Conservation (phyloP, 2,797 vertebrate genomes). For the Artibeus jamaicensis region DNA sequence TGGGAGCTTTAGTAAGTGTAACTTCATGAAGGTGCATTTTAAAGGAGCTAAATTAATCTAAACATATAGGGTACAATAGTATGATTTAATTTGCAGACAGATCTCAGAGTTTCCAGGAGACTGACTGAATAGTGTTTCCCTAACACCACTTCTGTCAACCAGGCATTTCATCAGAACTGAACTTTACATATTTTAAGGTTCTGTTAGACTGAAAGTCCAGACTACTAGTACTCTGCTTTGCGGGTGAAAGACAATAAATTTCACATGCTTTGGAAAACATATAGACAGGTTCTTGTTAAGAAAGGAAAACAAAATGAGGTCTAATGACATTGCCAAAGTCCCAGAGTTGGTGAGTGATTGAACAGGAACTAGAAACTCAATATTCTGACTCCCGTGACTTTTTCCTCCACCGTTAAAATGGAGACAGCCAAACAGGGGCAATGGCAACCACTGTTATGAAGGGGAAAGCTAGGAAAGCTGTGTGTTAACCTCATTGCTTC, state of each 20-base stretch:
- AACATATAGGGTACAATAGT: not conserved
- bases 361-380: not conserved
- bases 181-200: not conserved
- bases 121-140: not conserved
- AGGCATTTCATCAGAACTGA: not conserved
- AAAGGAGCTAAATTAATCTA: not conserved
- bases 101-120: not conserved
- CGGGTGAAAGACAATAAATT: not conserved
- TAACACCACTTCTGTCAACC: not conserved
- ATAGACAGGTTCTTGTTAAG: not conserved
- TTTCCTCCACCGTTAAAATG: not conserved
- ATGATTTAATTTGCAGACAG: not conserved
- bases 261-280: not conserved
- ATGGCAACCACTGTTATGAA: not conserved
- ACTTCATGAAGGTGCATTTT: not conserved
- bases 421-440: not conserved
- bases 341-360: not conserved
- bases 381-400: not conserved
- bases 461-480: not conserved
- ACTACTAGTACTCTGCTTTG: not conserved
- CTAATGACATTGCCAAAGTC: not conserved
- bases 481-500: not conserved
- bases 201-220: not conserved
- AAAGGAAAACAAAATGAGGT: not conserved
- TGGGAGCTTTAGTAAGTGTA: not conserved